Base-by-base conservation (phyloP, 2,888 invertebrate genomes). In the Nectonema munidae region DNA sequence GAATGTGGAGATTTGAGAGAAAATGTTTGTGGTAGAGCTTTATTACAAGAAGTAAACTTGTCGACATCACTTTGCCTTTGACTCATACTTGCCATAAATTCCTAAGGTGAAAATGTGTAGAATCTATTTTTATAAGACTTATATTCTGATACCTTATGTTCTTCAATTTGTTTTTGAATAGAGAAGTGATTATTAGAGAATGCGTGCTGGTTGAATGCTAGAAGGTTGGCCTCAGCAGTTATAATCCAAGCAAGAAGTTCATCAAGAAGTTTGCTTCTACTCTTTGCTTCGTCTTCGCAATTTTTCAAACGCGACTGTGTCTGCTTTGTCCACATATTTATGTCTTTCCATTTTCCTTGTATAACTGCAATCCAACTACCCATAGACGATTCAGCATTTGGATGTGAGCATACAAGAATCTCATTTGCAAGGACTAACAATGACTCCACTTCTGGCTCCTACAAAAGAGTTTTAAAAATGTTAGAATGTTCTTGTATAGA, bases 321-420 rank as follows among this genome's bases (percentile, higher is more conserved):
- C 6, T 4, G 11, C 4, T n/a, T 34, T n/a, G 4, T 6, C 20
- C 11, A 6, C 9, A 9, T 25, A 4, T 41, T 35, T 20, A 52
- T 49, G 46, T 56, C 53, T 41, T 56, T 54, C 86, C 86, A 89
- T 45, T 83, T 63, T 16, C 77, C 71, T 51, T 83, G 74, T 43
- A 89, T 75, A 44, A 89, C 81, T 21, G 79, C 77, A 45, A 86
- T 72, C 86, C 86, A 89, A 58, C 89, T 83, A 52, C 81, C 81
- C 52, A 99, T 75, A n/a, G 86, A 76, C 14, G 72, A 68, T n/a
- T 77, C 71, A 1, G 81, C 83, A 51, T 86, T 81, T 0, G 83
- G 83, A 58, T 95, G 86, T n/a, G 81, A 75, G 52, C 75, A 73
- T 45, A 67, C 66, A 40, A 86, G 64, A 46, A 99, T 79, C 25